Percentiles rank a stretch among this genome's conserved stretches.
phyloP scores from a whole-genome alignment of 2,888 invertebrate genomes.

The Conistra vaccinii region DNA sequence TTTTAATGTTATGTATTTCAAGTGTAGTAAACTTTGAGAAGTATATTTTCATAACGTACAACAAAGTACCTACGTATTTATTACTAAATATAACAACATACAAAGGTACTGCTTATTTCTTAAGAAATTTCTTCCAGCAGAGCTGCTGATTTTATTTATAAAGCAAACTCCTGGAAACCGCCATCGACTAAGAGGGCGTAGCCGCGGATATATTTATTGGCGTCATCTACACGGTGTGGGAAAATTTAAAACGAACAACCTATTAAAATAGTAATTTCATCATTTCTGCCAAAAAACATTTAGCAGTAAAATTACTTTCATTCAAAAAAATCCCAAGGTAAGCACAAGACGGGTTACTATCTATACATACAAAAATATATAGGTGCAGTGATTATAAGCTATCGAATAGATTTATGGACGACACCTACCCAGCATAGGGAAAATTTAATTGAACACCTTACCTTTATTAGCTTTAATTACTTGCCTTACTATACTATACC shows the following conservation, averaged over 20 bases:
- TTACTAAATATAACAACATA: too few species aligned
- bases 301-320: not conserved
- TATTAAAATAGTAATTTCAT: not conserved
- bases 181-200: not conserved
- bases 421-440: too few species aligned
- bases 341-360: not conserved
- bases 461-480: not conserved
- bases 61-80: not conserved
- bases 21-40: not conserved
- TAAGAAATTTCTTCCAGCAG: too few species aligned
- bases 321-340: not conserved
- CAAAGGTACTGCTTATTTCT: too few species aligned
- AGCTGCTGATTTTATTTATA: too few species aligned
- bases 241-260: not conserved
- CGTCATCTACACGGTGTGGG: not conserved
- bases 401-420: conserved; percentile 12
- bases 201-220: not conserved
- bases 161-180: not conserved
- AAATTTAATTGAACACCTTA: not conserved
- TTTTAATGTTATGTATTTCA: not conserved
- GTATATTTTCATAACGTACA: not conserved
- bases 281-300: not conserved
- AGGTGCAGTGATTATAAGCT: not conserved
- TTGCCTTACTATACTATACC: not conserved
- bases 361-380: not conserved